Base-by-base conservation (phyloP, 2,797 vertebrate species). In the Toxotes lorentzi region DNA sequence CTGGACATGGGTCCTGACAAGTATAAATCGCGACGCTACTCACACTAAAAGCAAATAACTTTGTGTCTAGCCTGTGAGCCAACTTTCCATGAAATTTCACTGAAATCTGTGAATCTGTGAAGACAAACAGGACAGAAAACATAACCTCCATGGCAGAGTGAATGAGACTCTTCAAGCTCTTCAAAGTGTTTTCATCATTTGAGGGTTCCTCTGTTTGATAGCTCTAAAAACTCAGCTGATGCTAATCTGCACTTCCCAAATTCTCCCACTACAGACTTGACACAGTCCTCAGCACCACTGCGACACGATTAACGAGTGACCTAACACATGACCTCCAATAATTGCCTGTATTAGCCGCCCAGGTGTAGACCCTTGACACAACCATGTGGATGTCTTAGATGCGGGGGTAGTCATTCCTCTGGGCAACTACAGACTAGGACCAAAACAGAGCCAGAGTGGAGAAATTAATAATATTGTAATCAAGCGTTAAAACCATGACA, bases 391-490 rank as follows among this genome's bases (percentile, higher is more conserved):
- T 30, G 17, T 78, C 67, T 34, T 56, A 14, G 14, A 63, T 16
- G 50, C 6, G 1, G 2, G 12, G 38, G 53, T 2, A n/a, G 1
- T 11, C 27, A 27, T 7, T 65, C 61, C 45, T 72, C 70, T 23
- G 48, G 48, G 79, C 19, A 51, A 65, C 59, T 4, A 5, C 23
- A 69, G 66, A 74, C 62, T 38, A 19, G 38, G 69, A 77, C 64
- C 45, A 61, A 60, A 73, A 8, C 69, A 16, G 23, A 81, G 57
- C 13, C 50, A n/a, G 64, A 43, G 50, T 13, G 45, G 43, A 64
- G 51, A 67, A 82, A 83, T 82, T 82, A 88, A 85, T 83, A 58
- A 82, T 61, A 50, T 72, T 75, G 48, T 86, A 81, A 86, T 88
- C 81, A 81, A 78, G 79, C n/a, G 11, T 77, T 75, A 73, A 63